These are phyloP conservation scores for Pithys albifrons DNA, from an alignment of 2,113 vertebrate genomes.

Conservation along the genomic window DNA sequence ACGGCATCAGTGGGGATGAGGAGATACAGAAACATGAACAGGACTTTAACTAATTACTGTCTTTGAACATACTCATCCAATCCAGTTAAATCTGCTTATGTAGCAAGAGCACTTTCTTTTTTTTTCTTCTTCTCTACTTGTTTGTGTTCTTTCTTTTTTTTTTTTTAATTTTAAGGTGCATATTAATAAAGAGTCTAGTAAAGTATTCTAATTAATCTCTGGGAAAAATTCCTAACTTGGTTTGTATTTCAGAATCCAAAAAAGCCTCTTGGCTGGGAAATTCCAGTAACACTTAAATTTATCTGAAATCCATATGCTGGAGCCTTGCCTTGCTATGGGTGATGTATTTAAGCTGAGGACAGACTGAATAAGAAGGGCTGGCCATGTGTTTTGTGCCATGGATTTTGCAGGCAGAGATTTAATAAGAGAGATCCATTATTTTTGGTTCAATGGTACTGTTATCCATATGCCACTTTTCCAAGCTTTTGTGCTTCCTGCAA, in stretches of 20 bases:
- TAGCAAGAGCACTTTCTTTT: neutral
- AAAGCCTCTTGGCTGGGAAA: neutral
- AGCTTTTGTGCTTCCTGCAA: neutral
- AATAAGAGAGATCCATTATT: neutral
- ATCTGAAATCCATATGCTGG: neutral
- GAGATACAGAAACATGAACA: neutral
- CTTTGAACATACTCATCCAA: neutral
- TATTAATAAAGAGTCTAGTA: neutral
- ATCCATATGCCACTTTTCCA: neutral
- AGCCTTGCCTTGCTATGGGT: neutral
- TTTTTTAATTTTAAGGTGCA: neutral
- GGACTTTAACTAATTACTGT: neutral
- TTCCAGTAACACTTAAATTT: neutral
- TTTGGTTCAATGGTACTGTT: neutral
- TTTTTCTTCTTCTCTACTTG: neutral
- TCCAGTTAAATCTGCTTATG: neutral
- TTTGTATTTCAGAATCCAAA: neutral
- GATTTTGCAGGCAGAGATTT: slow-evolving; percentile 13
- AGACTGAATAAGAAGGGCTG: neutral
- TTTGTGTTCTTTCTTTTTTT: too few relatives aligned
- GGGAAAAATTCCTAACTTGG: neutral
- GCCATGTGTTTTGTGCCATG: neutral
- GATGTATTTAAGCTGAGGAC: neutral
- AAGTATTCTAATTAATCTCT: neutral
- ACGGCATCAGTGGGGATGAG: neutral